phyloP scores from a whole-genome alignment of 2,113 vertebrate species.

The Seriola aureovittata region DNA sequence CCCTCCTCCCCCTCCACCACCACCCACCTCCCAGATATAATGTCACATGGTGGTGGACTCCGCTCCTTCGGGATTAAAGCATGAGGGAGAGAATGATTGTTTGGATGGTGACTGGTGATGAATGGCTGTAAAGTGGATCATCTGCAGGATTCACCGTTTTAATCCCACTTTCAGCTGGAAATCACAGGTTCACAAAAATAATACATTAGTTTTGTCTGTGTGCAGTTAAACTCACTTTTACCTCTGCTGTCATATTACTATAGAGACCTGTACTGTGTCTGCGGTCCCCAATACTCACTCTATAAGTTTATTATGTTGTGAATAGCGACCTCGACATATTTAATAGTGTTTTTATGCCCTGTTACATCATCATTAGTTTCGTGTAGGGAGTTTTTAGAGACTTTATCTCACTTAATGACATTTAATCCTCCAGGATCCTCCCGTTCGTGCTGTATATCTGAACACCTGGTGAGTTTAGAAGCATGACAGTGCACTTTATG shows the following conservation, averaged over 20 bases:
- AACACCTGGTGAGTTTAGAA: neutral
- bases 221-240: neutral
- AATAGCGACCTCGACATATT: neutral
- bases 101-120: neutral
- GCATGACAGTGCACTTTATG: neutral
- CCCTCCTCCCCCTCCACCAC: conserved; percentile 1
- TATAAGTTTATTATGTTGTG: neutral
- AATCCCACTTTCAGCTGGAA: conserved; percentile 39
- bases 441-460: no score
- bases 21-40: conserved; percentile 45
- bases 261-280: neutral
- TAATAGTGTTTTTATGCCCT: neutral
- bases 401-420: neutral
- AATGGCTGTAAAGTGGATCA: neutral
- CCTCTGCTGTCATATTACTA: no score
- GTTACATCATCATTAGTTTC: no score
- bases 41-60: conserved; percentile 34
- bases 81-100: neutral
- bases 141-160: conserved; percentile 7
- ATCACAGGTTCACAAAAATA: neutral
- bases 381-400: neutral
- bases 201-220: neutral
- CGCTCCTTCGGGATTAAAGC: conserved; percentile 41
- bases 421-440: neutral
- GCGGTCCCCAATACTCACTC: neutral